Conservation (phyloP, 2,888 invertebrate genomes). For the Melanophora roralis region DNA sequence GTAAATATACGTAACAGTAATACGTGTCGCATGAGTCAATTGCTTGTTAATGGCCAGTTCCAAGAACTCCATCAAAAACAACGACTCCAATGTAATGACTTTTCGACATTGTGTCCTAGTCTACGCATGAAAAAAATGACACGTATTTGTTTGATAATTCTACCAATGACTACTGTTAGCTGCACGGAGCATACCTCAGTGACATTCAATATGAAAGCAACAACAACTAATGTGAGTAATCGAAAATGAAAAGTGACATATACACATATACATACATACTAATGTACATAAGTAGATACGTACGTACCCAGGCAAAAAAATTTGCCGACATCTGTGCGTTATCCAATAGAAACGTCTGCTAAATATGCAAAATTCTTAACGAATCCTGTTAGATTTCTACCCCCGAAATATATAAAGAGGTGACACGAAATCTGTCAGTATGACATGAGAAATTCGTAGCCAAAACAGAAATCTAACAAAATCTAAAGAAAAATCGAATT, state of each 20-base stretch:
- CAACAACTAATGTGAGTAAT: slow-evolving; percentile 69
- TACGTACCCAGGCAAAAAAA: too few relatives aligned
- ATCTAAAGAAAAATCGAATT: too few relatives aligned
- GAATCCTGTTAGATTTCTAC: too few relatives aligned
- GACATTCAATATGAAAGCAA: slow-evolving; percentile 56
- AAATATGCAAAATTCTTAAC: too few relatives aligned
- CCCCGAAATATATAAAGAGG: too few relatives aligned
- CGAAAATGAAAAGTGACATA: slow-evolving; percentile 32
- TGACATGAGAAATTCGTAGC: too few relatives aligned
- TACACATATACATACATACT: not conserved
- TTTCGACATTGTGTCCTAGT: slow-evolving; percentile 34
- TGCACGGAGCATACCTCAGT: slow-evolving; percentile 63
- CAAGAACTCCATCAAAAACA: slow-evolving; percentile 43
- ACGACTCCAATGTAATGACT: slow-evolving; percentile 29
- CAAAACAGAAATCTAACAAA: too few relatives aligned
- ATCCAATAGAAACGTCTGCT: too few relatives aligned
- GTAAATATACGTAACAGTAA: not conserved
- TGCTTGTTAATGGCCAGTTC: slow-evolving; percentile 24
- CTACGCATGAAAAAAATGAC: slow-evolving; percentile 28
- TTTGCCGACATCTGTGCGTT: too few relatives aligned
- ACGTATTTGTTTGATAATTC: slow-evolving; percentile 69
- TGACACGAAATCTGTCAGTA: too few relatives aligned
- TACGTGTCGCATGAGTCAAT: slow-evolving; percentile 16
- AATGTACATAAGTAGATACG: too few relatives aligned
- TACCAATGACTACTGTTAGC: slow-evolving; percentile 66